phyloP scores from a whole-genome alignment of 2,888 invertebrate species.

The Nephrotoma flavescens region DNA sequence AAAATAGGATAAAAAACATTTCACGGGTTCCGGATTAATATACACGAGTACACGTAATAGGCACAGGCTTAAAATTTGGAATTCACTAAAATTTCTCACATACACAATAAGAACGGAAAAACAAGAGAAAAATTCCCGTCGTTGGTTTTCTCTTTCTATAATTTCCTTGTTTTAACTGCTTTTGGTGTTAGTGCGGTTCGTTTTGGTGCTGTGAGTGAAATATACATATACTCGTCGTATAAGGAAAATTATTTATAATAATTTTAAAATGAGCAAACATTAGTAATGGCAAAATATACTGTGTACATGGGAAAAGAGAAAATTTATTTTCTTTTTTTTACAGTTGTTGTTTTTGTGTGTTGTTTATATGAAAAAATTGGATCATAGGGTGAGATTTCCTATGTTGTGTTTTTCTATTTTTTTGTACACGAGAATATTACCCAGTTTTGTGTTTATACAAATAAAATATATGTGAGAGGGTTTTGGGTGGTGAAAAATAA shows the following conservation, averaged over 20 bases:
- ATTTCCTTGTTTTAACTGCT: background rate
- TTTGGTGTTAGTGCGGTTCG: background rate
- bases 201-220: background rate
- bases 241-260: background rate
- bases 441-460: background rate
- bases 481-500: background rate
- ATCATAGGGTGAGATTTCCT: background rate
- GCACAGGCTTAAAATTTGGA: background rate
- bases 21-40: background rate
- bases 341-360: background rate
- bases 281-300: background rate
- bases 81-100: background rate
- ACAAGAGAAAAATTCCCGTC: background rate
- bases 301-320: background rate
- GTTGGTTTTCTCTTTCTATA: background rate
- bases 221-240: background rate
- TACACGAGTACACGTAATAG: no score
- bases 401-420: background rate
- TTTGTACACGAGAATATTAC: background rate
- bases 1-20: background rate
- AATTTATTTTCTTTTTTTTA: background rate
- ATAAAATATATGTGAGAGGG: background rate
- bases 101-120: background rate
- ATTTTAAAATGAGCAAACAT: background rate
- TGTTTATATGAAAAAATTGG: background rate